Conservation (phyloP, 1,140 invertebrate species). For the Bombus soroeensis region DNA sequence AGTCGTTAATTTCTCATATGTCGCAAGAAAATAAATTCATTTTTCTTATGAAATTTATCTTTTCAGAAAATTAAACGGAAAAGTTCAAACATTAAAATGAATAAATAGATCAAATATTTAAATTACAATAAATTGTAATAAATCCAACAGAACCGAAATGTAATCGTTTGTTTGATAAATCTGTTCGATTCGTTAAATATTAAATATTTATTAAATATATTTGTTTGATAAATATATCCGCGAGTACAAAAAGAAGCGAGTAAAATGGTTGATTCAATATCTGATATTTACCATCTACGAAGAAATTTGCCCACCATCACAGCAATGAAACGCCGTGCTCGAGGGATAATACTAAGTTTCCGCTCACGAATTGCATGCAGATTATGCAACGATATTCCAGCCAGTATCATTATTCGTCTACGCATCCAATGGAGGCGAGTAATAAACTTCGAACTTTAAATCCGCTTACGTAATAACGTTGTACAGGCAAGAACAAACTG, state of each 20-base stretch:
- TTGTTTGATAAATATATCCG: too few species aligned
- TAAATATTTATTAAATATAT: too few species aligned
- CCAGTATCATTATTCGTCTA: conserved; percentile 17
- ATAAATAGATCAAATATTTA: too few species aligned
- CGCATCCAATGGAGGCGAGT: background rate
- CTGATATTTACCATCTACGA: background rate
- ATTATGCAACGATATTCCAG: conserved; percentile 34
- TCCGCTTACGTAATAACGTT: conserved; percentile 11
- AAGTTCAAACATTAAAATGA: too few species aligned
- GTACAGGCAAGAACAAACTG: background rate
- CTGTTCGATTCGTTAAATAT: too few species aligned
- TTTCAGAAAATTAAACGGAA: too few species aligned
- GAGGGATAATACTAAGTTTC: conserved; percentile 32
- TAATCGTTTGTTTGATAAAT: too few species aligned
- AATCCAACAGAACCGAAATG: too few species aligned
- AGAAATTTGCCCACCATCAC: background rate
- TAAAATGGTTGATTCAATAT: background rate
- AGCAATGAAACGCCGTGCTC: conserved; percentile 1
- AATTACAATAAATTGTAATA: too few species aligned
- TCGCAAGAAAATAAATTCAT: background rate
- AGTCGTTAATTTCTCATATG: background rate
- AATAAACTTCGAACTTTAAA: conserved; percentile 31
- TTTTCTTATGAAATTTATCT: background rate
- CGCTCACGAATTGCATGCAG: conserved; percentile 2
- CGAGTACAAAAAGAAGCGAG: too few species aligned